Base-by-base conservation (phyloP, 2,888 invertebrate species). In the Elmis aenea region DNA sequence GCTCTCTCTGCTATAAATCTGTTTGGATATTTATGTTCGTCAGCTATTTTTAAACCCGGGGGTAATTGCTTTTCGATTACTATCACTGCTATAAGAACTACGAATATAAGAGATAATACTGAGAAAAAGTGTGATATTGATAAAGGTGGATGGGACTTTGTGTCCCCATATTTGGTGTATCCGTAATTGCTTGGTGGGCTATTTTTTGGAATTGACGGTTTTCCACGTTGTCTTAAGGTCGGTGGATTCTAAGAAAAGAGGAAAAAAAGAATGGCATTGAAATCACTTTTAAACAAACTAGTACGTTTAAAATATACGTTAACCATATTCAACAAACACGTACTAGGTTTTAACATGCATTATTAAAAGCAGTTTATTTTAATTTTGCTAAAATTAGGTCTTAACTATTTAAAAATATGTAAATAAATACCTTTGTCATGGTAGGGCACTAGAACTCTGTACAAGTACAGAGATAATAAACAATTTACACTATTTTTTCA, bases 1-100 rank as follows among this genome's bases (percentile, higher is more conserved):
- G 86, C 85, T 13, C 76, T 64, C 59, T 80, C 77, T 1, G 79
- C 84, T 43, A 76, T 73, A 57, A 81, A 81, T 27, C 70, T 61
- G 29, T 67, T 59, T 0, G 67, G 66, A 51, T 70, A 45, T 39
- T 57, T 54, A 5, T 52, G 36, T 50, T 68, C 66, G 30, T 71
- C 69, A 3, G 51, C 46, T 9, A 69, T 62, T 38, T 66, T 67
- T 33, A 74, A 66, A 13, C 77, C 76, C 33, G 61, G 66, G 1
- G 82, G 83, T 56, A 82, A 65, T 62, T 73, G 69, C 52, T 78
- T 78, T 48, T 78, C 75, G 37, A 73, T 64, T 14, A 75, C 69
- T 30, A 76, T 76, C 20, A 71, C 74, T 27, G 71, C 62, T 21
- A 73, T 57, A 43, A 75, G 74, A 38, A 75, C 69, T 25, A 74